Evolutionary conservation across 2,113 vertebrate species (phyloP).

Genomic region (Butastur rufipennis): DNA sequence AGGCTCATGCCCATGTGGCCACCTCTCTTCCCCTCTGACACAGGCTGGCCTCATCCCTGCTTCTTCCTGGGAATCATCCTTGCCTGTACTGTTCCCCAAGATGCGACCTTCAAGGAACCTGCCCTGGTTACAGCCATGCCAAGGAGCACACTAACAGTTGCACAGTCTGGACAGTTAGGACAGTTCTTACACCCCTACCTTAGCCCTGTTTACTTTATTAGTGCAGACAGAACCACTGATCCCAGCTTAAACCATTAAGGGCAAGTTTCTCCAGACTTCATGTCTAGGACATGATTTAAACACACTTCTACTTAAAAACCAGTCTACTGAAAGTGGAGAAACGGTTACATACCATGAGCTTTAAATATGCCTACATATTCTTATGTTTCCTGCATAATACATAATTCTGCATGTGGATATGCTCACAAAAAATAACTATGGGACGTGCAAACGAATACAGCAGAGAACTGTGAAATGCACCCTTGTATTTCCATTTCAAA

Average conservation of each 20-base stretch:
- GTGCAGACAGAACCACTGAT: neutral
- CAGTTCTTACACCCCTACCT: neutral
- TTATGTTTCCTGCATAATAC: neutral
- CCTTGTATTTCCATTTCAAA: neutral
- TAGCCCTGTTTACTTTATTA: neutral
- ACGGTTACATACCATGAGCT: neutral
- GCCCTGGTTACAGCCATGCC: rapidly evolving
- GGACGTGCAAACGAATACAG: neutral
- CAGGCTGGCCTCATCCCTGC: neutral
- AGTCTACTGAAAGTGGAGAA: neutral
- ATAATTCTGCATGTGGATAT: neutral
- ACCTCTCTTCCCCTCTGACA: neutral
- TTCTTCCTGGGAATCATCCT: neutral
- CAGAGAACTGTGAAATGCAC: neutral
- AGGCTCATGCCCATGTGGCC: neutral
- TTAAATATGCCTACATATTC: neutral
- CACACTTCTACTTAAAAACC: neutral
- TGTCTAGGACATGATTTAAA: neutral
- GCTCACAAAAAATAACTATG: neutral
- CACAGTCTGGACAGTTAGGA: neutral
- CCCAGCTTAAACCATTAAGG: neutral
- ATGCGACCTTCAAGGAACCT: neutral
- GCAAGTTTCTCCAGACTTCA: neutral
- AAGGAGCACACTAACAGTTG: neutral
- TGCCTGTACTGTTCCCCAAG: neutral